These are phyloP conservation scores for Alca torda DNA, from an alignment of 2,797 vertebrate genomes.

Conservation along the genomic window DNA sequence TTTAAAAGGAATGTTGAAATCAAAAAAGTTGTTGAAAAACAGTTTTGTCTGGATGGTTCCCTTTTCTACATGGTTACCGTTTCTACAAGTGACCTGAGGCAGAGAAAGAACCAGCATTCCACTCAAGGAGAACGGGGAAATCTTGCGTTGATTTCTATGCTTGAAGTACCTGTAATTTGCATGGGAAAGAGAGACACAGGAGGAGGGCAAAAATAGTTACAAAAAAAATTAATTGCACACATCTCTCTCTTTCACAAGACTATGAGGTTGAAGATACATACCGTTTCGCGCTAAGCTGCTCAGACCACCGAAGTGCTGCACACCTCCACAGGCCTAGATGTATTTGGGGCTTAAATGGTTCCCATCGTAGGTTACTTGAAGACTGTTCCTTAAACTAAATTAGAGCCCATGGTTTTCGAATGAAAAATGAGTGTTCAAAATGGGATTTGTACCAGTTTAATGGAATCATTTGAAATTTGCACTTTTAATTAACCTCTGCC, in stretches of 20 bases:
- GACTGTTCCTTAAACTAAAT: not conserved
- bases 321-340: rapidly evolving
- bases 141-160: not conserved
- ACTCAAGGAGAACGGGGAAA: not conserved
- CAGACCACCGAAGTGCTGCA: too few species aligned
- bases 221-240: not conserved
- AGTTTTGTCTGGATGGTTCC: not conserved
- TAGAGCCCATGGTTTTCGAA: rapidly evolving
- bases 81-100: not conserved
- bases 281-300: rapidly evolving
- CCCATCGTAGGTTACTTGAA: not conserved
- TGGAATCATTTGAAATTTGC: not conserved
- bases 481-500: conserved; percentile 55
- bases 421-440: conserved; percentile 8
- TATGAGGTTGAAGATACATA: not conserved
- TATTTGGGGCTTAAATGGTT: not conserved
- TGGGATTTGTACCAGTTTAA: not conserved
- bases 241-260: not conserved
- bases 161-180: not conserved
- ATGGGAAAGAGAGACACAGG: not conserved
- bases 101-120: not conserved
- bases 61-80: not conserved
- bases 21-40: not conserved
- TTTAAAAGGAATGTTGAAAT: not conserved
- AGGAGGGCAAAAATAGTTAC: not conserved